Evolutionary conservation across 2,797 vertebrate genomes (phyloP), one percentile per base, ranked within the genome.

Genomic region (Muscicapa comitata): DNA sequence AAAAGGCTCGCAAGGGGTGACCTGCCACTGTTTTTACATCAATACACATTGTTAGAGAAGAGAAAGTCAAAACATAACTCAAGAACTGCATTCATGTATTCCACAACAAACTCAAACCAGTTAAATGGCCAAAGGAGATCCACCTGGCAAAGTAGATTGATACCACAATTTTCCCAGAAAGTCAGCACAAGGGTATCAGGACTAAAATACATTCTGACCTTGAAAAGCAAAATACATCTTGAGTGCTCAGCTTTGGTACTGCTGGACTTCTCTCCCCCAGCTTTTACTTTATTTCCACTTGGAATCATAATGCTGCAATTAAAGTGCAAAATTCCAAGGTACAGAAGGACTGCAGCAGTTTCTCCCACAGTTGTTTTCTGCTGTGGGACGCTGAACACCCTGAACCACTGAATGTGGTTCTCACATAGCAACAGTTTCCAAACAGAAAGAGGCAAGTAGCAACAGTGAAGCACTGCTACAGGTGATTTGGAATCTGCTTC

Each of bases 31-130:
- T 90, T 95, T 92, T 92, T 53, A 31, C 33, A 95, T 82, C 76
- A 94, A 73, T 43, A 93, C 24, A 72, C 65, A 29, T 50, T 43
- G 76, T 47, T 71, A 81, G 86, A 90, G 61, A 77, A 72, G 28
- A 92, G 47, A 93, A 96, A 85, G 45, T 28, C 82, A 83, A 96
- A 95, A 91, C 85, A 95, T 29, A 80, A 72, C 62, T 89, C 53
- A 90, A 85, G 85, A 94, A 82, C 29, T 42, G 45, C 35, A 76
- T 37, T 59, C 68, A 83, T 40, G 54, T 77, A 76, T 88, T 95
- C 75, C 88, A 77, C 57, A 75, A 82, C 94, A 81, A 95, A 95
- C 66, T 80, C 77, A 87, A 90, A 50, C 37, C 48, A 95, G 54
- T 86, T 86, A 92, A 90, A 82, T 75, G 88, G 83, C 85, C 67